A percentile compares a stretch with the other conserved stretches of the same genome.
Evolutionary conservation across 2,797 vertebrate genomes (phyloP).

Genomic region (Rachycentron canadum): DNA sequence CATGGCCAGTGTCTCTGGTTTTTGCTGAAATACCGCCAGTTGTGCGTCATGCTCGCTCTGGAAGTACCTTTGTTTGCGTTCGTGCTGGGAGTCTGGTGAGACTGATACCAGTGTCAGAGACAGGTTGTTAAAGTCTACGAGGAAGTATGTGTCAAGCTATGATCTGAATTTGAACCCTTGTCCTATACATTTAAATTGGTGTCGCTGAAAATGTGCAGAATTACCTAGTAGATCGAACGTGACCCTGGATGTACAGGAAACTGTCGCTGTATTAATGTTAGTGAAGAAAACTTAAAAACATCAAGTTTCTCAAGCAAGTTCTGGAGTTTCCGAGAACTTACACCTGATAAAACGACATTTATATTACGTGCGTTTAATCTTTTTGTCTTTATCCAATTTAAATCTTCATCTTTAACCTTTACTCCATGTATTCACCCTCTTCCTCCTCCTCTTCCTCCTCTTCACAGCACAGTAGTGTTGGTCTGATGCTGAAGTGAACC

Average conservation of each 20-base stretch:
- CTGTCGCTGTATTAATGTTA: not conserved
- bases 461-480: not conserved
- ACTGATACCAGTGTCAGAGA: too few relatives aligned
- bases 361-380: not conserved
- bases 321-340: not conserved
- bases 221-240: not conserved
- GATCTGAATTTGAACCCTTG: too few relatives aligned
- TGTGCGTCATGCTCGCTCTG: not conserved
- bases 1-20: not conserved
- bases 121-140: too few relatives aligned
- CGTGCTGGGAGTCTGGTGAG: too few relatives aligned
- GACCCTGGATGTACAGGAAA: not conserved
- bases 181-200: not conserved
- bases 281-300: not conserved
- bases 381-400: not conserved
- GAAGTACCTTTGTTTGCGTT: too few relatives aligned
- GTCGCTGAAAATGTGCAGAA: not conserved
- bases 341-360: not conserved
- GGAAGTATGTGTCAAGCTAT: too few relatives aligned
- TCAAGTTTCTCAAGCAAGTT: not conserved
- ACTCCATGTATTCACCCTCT: not conserved
- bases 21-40: slow-evolving; percentile 8
- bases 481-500: slow-evolving; percentile 13
- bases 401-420: too few relatives aligned
- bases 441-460: not conserved